These are phyloP conservation scores for Mesorhabditis spiculigera DNA, from an alignment of 2,888 invertebrate species.

Conservation along the genomic window DNA sequence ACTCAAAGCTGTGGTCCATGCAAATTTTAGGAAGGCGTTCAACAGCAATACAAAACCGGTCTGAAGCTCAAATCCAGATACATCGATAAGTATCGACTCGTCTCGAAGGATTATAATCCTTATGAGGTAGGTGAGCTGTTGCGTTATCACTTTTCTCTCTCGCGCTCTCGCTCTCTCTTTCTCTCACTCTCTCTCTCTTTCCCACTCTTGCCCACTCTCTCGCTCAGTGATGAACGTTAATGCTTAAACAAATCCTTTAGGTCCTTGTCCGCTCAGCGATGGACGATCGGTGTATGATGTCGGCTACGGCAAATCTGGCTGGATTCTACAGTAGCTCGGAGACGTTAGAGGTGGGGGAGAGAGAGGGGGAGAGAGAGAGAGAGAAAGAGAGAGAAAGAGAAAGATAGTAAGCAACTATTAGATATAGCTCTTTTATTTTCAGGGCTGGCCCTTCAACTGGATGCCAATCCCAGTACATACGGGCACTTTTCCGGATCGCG, in stretches of 20 bases:
- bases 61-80: background rate
- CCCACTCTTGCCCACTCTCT: too few species aligned
- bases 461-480: background rate
- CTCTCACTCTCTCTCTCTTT: too few species aligned
- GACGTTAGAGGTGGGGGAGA: background rate
- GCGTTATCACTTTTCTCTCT: too few species aligned
- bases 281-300: background rate
- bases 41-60: background rate
- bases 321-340: background rate
- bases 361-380: too few species aligned
- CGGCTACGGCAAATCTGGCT: background rate
- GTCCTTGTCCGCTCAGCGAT: background rate
- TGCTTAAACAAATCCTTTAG: background rate
- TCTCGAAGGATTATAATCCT: background rate
- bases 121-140: background rate
- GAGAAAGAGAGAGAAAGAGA: too few species aligned
- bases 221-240: too few species aligned
- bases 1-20: background rate
- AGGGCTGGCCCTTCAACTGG: constrained; percentile 6
- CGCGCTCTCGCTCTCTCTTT: too few species aligned
- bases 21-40: background rate
- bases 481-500: background rate
- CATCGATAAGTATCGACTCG: background rate
- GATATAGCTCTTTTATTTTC: background rate
- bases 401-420: too few species aligned